These are phyloP conservation scores for Ichneumon xanthorius DNA, from an alignment of 2,888 invertebrate species.

Conservation along the genomic window DNA sequence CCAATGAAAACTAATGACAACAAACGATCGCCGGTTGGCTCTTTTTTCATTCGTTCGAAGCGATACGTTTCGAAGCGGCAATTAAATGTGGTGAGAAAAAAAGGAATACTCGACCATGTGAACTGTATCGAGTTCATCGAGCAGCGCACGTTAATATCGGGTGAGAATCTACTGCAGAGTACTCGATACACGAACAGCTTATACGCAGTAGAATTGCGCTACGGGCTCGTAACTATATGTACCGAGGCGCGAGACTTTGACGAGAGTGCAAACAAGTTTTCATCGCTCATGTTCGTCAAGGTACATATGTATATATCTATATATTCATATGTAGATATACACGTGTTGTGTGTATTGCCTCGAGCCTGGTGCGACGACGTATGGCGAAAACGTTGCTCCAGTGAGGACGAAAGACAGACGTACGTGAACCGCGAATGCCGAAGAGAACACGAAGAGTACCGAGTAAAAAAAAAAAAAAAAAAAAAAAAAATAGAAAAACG, in stretches of 20 bases:
- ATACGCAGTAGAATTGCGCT: background rate
- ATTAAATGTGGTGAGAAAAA: background rate
- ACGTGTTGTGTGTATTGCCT: background rate
- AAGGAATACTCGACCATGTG: background rate
- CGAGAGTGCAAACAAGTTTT: slow-evolving; percentile 56
- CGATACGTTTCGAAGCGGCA: background rate
- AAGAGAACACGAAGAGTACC: slow-evolving; percentile 19
- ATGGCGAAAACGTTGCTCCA: slow-evolving; percentile 46
- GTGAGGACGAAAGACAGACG: slow-evolving; percentile 21
- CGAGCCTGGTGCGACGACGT: slow-evolving; percentile 48
- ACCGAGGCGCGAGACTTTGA: slow-evolving; percentile 35
- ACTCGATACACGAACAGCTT: background rate
- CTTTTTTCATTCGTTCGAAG: background rate
- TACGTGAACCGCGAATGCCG: slow-evolving; percentile 20
- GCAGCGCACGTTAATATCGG: slow-evolving; percentile 39
- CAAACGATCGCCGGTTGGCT: background rate
- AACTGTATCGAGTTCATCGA: slow-evolving; percentile 47
- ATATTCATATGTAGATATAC: background rate
- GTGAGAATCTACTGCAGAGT: background rate
- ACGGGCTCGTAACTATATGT: slow-evolving; percentile 20
- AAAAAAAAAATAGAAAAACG: slow-evolving; percentile 16
- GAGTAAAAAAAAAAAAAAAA: background rate
- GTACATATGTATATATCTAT: background rate
- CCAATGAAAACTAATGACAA: background rate
- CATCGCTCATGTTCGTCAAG: slow-evolving; percentile 23